Conservation (phyloP, 2,113 vertebrate species). For the Trichomycterus rosablanca region DNA sequence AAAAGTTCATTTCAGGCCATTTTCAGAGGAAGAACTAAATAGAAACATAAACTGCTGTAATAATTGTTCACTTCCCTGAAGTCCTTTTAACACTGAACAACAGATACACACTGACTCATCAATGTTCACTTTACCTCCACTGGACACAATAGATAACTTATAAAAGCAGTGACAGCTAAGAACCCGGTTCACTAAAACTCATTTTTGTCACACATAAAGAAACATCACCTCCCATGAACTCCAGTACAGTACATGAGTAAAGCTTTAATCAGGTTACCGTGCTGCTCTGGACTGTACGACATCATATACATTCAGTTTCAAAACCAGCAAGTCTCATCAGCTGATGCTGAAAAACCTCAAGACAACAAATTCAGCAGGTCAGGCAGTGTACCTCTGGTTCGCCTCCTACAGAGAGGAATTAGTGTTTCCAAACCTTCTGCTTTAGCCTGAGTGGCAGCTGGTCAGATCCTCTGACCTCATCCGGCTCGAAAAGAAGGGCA, state of each 20-base stretch:
- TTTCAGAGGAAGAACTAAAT: too few relatives aligned
- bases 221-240: background rate
- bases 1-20: too few relatives aligned
- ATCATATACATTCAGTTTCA: too few relatives aligned
- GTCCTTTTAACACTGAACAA: conserved; percentile 13
- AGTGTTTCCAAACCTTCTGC: conserved; percentile 51
- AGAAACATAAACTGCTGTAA: too few relatives aligned
- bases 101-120: conserved; percentile 11
- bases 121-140: background rate
- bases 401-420: conserved; percentile 52
- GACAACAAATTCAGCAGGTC: too few relatives aligned
- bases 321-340: too few relatives aligned
- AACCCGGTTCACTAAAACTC: background rate
- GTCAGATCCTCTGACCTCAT: conserved; percentile 60
- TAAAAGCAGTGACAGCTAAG: background rate
- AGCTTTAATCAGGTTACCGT: too few relatives aligned
- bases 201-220: background rate
- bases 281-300: too few relatives aligned
- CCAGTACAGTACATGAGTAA: background rate
- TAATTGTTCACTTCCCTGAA: background rate
- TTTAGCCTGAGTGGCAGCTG: conserved; percentile 63
- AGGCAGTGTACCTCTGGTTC: conserved; percentile 60
- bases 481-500: conserved; percentile 43
- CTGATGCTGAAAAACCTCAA: too few relatives aligned
- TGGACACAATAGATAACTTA: background rate